Evolutionary conservation across 2,797 vertebrate species (phyloP).

Genomic region (Spondyliosoma cantharus): DNA sequence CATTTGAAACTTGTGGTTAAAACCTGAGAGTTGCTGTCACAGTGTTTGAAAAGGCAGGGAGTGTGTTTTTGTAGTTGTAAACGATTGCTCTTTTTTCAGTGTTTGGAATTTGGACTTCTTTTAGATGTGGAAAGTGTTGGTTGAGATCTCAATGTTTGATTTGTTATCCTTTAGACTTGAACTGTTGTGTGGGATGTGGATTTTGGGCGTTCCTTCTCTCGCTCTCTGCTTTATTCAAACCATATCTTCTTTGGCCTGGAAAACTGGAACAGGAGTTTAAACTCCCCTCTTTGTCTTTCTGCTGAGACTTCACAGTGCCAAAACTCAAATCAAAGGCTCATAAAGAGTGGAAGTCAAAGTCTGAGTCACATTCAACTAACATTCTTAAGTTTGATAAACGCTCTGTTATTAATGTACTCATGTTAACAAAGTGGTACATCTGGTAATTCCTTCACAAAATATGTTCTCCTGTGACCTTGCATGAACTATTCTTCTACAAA

Average conservation of each 20-base stretch:
- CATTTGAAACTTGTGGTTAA: conserved; percentile 12
- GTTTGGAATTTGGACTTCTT: not conserved
- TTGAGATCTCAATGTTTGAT: conserved; percentile 21
- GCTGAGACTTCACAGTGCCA: too few species aligned
- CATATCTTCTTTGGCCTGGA: conserved; percentile 34
- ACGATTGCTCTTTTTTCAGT: not conserved
- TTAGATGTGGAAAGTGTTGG: conserved; percentile 2
- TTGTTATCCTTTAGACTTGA: conserved; percentile 34
- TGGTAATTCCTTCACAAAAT: not conserved
- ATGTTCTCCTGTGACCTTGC: not conserved
- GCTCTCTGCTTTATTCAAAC: conserved; percentile 37
- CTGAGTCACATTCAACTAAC: not conserved
- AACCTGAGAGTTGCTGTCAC: not conserved
- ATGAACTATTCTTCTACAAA: not conserved
- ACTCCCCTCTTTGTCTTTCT: conserved; percentile 31
- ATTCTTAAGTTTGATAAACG: conserved; percentile 13
- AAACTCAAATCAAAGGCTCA: too few species aligned
- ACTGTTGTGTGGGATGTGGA: conserved; percentile 43
- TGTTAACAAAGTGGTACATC: not conserved
- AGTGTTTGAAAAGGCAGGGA: not conserved
- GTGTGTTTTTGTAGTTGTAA: conserved; percentile 13
- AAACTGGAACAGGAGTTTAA: conserved; percentile 28
- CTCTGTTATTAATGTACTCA: conserved; percentile 13
- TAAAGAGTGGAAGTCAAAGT: conserved; percentile 27
- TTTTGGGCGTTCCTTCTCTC: conserved; percentile 49